phyloP scores from a whole-genome alignment of 2,888 invertebrate species.

The Lasioglossum zephyrum region DNA sequence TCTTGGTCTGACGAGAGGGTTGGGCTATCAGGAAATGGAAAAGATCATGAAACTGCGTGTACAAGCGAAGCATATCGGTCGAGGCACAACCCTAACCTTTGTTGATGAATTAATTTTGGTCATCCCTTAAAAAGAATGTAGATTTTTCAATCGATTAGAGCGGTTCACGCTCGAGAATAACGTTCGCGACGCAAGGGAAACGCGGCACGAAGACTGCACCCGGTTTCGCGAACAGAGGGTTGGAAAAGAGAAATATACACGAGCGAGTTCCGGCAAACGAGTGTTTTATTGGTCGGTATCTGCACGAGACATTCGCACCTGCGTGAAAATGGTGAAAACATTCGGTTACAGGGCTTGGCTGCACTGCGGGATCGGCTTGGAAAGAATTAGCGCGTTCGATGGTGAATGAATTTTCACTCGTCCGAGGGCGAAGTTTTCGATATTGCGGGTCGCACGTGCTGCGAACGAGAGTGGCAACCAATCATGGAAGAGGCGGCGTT shows the following conservation, averaged over 20 bases:
- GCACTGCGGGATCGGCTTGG: neutral
- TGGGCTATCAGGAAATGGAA: neutral
- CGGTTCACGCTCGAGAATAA: neutral
- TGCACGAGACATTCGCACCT: slow-evolving; percentile 6
- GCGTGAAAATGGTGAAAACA: slow-evolving; percentile 41
- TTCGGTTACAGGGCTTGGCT: neutral
- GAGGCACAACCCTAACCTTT: neutral
- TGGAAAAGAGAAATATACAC: neutral
- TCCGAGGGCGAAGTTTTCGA: slow-evolving; percentile 2
- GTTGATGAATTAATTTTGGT: neutral
- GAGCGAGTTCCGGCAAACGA: slow-evolving; percentile 17
- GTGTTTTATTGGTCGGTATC: slow-evolving; percentile 41
- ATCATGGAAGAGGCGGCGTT: neutral
- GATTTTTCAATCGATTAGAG: neutral
- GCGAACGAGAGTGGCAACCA: slow-evolving; percentile 14
- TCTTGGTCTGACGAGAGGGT: neutral
- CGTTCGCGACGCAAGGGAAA: neutral
- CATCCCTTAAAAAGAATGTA: neutral
- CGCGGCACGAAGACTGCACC: neutral
- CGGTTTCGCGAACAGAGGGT: neutral
- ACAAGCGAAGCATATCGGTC: neutral
- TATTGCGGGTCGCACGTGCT: slow-evolving; percentile 23
- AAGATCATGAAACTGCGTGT: neutral
- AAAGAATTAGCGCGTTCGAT: slow-evolving; percentile 12
- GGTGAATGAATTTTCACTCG: slow-evolving; percentile 14